Conservation (phyloP, 2,113 vertebrate genomes). For the Apus apus region DNA sequence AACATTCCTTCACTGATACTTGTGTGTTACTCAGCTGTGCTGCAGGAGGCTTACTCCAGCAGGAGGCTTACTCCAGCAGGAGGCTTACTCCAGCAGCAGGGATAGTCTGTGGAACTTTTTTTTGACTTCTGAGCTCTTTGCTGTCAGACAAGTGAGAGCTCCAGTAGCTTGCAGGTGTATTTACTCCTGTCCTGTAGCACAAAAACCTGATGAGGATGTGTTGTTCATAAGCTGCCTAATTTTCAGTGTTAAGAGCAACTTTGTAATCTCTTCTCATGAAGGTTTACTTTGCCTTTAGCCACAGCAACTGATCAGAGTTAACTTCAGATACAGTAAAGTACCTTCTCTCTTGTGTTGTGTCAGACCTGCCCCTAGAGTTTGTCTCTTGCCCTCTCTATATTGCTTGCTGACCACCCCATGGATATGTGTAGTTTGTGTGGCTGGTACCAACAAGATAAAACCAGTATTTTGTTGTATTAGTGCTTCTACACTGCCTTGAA, state of each 20-base stretch:
- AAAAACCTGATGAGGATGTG: neutral
- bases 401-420: neutral
- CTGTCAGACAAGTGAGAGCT: neutral
- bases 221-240: neutral
- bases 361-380: neutral
- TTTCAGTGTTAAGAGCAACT: neutral
- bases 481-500: neutral
- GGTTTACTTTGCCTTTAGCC: neutral
- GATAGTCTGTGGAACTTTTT: neutral
- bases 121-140: neutral
- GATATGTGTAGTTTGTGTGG: neutral
- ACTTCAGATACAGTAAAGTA: neutral
- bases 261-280: neutral
- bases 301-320: neutral
- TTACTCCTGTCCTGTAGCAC: neutral
- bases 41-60: neutral
- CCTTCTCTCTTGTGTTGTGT: neutral
- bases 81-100: neutral
- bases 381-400: neutral
- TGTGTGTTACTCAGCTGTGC: neutral
- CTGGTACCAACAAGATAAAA: neutral
- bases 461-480: neutral
- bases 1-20: rapidly evolving
- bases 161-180: neutral
- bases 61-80: neutral